phyloP scores from a whole-genome alignment of 2,797 vertebrate species.

The Epinephelus coioides region DNA sequence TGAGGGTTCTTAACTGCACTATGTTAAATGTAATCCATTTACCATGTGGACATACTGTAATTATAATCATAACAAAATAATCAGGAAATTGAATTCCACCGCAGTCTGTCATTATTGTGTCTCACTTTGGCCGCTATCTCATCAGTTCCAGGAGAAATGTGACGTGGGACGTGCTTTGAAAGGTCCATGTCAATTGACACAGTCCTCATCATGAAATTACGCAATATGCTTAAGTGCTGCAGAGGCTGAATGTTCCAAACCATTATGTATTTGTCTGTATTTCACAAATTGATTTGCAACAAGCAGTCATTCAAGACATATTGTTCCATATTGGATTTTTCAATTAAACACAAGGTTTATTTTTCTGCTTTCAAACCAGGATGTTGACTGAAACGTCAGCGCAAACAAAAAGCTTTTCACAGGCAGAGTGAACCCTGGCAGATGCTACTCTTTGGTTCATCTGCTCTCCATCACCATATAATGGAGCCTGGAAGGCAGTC shows the following conservation, averaged over 20 bases:
- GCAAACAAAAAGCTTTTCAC: conserved; percentile 27
- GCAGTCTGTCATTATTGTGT: conserved; percentile 35
- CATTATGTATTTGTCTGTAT: background rate
- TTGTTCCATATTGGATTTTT: conserved; percentile 3
- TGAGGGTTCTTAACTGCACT: conserved; percentile 59
- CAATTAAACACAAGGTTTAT: background rate
- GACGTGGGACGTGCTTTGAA: conserved; percentile 17
- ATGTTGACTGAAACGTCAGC: background rate
- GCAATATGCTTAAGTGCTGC: background rate
- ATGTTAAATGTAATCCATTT: conserved; percentile 72
- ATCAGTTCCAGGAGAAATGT: conserved; percentile 31
- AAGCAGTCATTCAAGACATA: background rate
- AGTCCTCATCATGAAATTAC: conserved; percentile 25
- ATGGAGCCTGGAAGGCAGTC: conserved; percentile 60
- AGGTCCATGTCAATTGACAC: conserved; percentile 7
- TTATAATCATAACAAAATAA: conserved; percentile 79
- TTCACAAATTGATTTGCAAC: background rate
- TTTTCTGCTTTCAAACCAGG: conserved; percentile 4
- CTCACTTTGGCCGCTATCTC: conserved; percentile 53
- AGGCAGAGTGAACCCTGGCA: conserved; percentile 38
- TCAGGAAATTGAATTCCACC: conserved; percentile 70
- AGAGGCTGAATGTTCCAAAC: background rate
- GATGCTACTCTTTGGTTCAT: conserved; percentile 51
- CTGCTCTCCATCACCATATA: conserved; percentile 44
- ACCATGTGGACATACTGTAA: conserved; percentile 63